phyloP scores from a whole-genome alignment of 2,113 vertebrate species.

The Perca schrenkii region DNA sequence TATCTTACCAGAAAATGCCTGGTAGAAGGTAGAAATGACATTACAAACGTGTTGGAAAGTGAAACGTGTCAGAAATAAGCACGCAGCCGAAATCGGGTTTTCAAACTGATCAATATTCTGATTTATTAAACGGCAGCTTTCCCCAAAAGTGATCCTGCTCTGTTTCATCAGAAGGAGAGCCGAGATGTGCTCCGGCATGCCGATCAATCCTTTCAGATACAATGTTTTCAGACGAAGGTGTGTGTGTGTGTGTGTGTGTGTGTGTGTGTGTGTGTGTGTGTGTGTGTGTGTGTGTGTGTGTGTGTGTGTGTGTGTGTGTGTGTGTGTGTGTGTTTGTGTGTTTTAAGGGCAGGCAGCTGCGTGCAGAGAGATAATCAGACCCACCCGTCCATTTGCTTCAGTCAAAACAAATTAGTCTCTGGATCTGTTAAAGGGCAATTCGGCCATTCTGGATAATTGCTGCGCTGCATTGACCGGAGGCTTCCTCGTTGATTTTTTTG shows the following conservation, averaged over 20 bases:
- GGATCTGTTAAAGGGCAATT: constrained; percentile 61
- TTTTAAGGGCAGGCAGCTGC: constrained; percentile 31
- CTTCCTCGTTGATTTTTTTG: constrained; percentile 56
- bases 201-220: constrained; percentile 48
- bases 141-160: constrained; percentile 22
- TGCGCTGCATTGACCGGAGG: constrained; percentile 44
- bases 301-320: neutral
- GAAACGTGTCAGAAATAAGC: neutral
- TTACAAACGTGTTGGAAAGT: neutral
- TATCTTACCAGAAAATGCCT: too few relatives aligned
- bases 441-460: constrained; percentile 50
- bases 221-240: constrained; percentile 46
- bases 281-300: constrained; percentile 2
- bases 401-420: constrained; percentile 61
- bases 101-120: constrained; percentile 42
- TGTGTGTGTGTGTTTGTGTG: neutral
- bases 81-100: neutral
- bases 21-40: too few relatives aligned
- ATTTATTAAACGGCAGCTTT: constrained; percentile 27
- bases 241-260: neutral
- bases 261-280: neutral
- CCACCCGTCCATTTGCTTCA: constrained; percentile 58
- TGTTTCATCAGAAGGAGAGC: constrained; percentile 10
- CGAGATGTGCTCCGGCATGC: constrained; percentile 34
- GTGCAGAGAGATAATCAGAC: constrained; percentile 64